Percentiles rank a stretch among this genome's conserved stretches.
Evolutionary conservation across 2,797 vertebrate genomes (phyloP).

Genomic region (Xiphorhynchus erythropygius): DNA sequence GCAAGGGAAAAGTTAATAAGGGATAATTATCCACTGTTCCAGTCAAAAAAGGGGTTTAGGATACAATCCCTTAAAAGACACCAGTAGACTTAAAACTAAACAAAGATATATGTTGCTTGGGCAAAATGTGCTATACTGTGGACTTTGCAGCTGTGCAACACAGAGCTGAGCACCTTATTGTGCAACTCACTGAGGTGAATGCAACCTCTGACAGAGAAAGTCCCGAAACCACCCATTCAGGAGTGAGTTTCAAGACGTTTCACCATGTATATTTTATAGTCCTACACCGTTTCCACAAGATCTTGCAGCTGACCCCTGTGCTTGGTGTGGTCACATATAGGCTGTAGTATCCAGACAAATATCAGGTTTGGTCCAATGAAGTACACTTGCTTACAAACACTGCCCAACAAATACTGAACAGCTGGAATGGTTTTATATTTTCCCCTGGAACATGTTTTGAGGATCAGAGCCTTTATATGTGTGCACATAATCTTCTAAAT

Average conservation of each 20-base stretch:
- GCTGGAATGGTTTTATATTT: background rate
- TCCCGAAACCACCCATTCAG: background rate
- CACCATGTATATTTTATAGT: background rate
- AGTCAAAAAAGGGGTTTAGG: background rate
- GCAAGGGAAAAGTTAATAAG: background rate
- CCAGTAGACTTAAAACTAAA: background rate
- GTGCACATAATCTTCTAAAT: background rate
- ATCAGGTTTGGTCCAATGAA: background rate
- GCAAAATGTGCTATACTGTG: background rate
- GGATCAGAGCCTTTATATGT: background rate
- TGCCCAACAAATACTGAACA: background rate
- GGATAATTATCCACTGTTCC: background rate
- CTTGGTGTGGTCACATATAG: background rate
- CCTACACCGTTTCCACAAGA: background rate
- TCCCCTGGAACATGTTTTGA: background rate
- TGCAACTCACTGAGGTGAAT: background rate
- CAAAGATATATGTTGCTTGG: background rate
- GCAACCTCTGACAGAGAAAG: background rate
- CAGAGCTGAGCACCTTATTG: rapidly evolving
- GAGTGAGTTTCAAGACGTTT: background rate
- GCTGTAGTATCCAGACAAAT: background rate
- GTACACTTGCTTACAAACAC: background rate
- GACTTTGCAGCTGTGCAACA: background rate
- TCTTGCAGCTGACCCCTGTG: background rate
- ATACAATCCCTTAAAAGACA: background rate